Percentiles rank a stretch among this genome's conserved stretches.
phyloP scores from a whole-genome alignment of 2,113 vertebrate species.

The Panthera leo region DNA sequence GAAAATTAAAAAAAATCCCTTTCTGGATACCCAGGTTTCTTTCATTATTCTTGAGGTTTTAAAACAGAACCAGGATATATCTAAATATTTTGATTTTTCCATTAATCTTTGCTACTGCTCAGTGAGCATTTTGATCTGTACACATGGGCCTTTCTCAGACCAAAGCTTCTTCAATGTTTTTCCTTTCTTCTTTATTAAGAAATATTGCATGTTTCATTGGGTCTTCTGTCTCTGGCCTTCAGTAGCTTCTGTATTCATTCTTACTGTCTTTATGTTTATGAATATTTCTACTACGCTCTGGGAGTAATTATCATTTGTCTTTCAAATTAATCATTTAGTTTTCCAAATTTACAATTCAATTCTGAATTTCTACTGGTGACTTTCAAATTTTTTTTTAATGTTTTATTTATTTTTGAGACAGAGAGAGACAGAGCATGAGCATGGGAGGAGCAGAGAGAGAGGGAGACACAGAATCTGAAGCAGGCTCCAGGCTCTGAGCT shows the following conservation, averaged over 20 bases:
- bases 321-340: not conserved
- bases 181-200: not conserved
- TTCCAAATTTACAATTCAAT: not conserved
- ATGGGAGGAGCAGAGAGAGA: too few species aligned
- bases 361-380: not conserved
- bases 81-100: not conserved
- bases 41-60: not conserved
- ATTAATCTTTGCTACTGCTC: not conserved
- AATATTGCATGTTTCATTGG: not conserved
- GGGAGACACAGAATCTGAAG: too few species aligned
- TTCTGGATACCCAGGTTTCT: not conserved
- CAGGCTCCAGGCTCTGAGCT: too few species aligned
- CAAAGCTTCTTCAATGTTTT: not conserved
- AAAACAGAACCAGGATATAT: not conserved
- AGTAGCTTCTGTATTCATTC: not conserved
- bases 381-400: not conserved
- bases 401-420: too few species aligned
- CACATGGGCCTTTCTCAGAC: not conserved
- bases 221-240: not conserved
- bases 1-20: not conserved
- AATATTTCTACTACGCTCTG: not conserved
- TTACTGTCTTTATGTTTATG: not conserved
- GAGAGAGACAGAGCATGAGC: too few species aligned
- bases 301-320: not conserved
- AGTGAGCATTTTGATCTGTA: not conserved